Conservation (phyloP, 2,888 invertebrate species). For the Rhynchonema sp. region DNA sequence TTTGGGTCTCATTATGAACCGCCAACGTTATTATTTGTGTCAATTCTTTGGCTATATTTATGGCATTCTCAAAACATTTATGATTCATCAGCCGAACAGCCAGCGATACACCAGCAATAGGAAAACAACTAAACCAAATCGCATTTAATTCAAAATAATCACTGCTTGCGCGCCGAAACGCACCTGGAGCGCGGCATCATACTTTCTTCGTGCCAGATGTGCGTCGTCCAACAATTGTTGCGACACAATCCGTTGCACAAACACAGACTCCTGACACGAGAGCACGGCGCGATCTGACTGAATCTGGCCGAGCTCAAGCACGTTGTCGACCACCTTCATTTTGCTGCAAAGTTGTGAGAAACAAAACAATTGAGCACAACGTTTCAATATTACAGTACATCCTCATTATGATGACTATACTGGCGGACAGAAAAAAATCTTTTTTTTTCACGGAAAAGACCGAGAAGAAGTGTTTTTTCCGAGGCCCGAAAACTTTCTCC, state of each 20-base stretch:
- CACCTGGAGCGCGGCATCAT: background rate
- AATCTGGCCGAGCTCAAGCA: conserved; percentile 3
- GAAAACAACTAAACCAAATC: too few species aligned
- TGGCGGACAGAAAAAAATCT: too few species aligned
- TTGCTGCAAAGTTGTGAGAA: conserved; percentile 3
- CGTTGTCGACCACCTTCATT: conserved; percentile 5
- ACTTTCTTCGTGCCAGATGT: background rate
- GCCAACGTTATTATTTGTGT: too few species aligned
- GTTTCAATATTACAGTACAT: background rate
- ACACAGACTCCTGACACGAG: background rate
- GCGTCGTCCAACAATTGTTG: background rate
- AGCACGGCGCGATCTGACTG: background rate
- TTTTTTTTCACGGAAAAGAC: too few species aligned
- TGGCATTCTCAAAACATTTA: too few species aligned
- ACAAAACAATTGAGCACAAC: background rate
- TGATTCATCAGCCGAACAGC: too few species aligned
- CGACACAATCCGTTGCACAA: background rate
- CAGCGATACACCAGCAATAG: too few species aligned
- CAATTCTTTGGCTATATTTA: too few species aligned
- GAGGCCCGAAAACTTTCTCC: background rate
- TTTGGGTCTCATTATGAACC: too few species aligned
- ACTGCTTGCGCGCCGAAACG: too few species aligned
- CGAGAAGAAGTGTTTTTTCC: background rate
- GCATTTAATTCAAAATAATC: too few species aligned
- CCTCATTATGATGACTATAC: too few species aligned